Evolutionary conservation across 2,797 vertebrate species (phyloP).

Genomic region (Acropternis orthonyx): DNA sequence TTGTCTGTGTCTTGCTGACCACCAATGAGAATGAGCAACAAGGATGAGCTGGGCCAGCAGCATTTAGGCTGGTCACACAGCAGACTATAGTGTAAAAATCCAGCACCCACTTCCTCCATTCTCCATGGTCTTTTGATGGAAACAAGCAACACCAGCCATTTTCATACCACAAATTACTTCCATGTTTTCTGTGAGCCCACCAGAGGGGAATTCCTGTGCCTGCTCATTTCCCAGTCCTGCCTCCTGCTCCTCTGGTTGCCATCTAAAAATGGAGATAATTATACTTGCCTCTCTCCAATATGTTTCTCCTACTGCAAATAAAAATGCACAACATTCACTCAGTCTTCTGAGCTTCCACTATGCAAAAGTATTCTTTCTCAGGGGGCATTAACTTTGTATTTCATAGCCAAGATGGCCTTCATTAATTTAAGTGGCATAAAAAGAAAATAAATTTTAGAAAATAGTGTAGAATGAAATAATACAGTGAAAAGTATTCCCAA

Average conservation of each 20-base stretch:
- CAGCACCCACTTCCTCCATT: not conserved
- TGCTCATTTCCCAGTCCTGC: not conserved
- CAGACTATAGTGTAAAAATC: not conserved
- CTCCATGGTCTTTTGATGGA: not conserved
- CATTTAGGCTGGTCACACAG: not conserved
- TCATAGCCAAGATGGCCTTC: not conserved
- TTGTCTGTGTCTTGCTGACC: not conserved
- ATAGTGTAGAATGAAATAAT: not conserved
- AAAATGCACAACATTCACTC: not conserved
- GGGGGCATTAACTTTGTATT: not conserved
- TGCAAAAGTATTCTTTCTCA: not conserved
- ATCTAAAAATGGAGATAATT: conserved; percentile 44
- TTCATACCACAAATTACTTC: conserved; percentile 53
- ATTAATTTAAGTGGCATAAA: not conserved
- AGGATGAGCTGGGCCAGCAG: not conserved
- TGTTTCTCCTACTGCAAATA: conserved; percentile 42
- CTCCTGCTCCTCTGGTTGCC: not conserved
- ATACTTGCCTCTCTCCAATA: not conserved
- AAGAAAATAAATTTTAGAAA: conserved; percentile 13
- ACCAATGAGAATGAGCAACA: fast-evolving
- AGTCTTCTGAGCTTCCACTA: not conserved
- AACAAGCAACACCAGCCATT: conserved; percentile 3
- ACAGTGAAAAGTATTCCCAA: not conserved
- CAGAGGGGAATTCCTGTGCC: conserved; percentile 34
- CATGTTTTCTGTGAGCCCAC: conserved; percentile 17